Conservation (phyloP, 2,797 vertebrate genomes). For the Myotis daubentonii region DNA sequence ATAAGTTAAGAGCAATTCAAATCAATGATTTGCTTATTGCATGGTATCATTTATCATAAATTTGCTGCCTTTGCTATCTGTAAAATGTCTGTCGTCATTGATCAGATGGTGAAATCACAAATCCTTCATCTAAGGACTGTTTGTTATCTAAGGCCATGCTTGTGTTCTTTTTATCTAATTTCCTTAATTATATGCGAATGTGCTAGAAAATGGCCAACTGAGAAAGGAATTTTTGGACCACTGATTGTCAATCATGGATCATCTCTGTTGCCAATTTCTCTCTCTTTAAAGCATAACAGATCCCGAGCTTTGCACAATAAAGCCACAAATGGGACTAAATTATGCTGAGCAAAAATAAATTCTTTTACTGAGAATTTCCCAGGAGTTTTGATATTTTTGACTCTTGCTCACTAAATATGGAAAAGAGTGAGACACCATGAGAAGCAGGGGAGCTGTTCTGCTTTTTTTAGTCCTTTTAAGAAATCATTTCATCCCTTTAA, state of each 20-base stretch:
- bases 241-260: neutral
- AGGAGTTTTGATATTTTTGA: constrained; percentile 82
- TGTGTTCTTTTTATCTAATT: constrained; percentile 19
- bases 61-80: constrained; percentile 60
- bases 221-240: constrained; percentile 24
- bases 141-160: constrained; percentile 3
- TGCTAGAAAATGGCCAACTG: constrained; percentile 33
- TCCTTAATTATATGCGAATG: constrained; percentile 21
- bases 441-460: constrained; percentile 63
- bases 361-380: constrained; percentile 80
- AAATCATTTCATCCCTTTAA: constrained; percentile 58
- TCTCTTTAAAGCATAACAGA: constrained; percentile 51
- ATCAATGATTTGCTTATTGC: neutral
- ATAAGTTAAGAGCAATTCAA: constrained; percentile 45
- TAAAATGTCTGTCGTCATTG: neutral
- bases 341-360: constrained; percentile 78
- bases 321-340: constrained; percentile 74
- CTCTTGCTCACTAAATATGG: constrained; percentile 81
- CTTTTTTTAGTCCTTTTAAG: constrained; percentile 75
- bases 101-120: neutral
- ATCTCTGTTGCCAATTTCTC: neutral
- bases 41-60: neutral
- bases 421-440: constrained; percentile 72
- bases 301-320: constrained; percentile 53
- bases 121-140: neutral